Evolutionary conservation across 2,113 vertebrate genomes (phyloP), one percentile per base, ranked within the genome.

Genomic region (Parotia lawesii): DNA sequence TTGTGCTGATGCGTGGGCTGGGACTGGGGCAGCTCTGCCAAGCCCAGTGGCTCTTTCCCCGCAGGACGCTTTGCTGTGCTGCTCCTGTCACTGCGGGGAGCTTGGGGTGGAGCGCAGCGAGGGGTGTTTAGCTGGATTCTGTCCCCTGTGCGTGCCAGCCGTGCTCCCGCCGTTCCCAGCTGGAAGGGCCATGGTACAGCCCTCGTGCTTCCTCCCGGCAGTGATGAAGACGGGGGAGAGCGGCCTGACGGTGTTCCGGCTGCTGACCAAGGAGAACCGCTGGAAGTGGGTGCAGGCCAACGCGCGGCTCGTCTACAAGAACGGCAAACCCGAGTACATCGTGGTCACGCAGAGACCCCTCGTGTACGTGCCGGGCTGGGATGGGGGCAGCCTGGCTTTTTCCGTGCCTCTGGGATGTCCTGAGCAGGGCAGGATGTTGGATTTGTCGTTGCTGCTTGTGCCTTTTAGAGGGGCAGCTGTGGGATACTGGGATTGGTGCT

Each of bases 281-380:
- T 96, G 94, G 96, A 96, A 84, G 65, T 96, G 96, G 94, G 94
- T 96, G 51, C 94, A 96, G 84, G 94, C 93, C 80, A 96, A 96
- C 0, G 93, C 91, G 0, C 77, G 65, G 9, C 96, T 96, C 0
- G 65, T 96, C 73, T 96, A 89, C 93, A 96, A 40, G 91, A 78
- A 56, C 0, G 15, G 94, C 89, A 89, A 91, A 15, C 94, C 93
- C 0, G 91, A 96, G 51, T 89, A 92, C 91, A 95, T 95, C 19
- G 33, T 96, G 7, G 94, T 94, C 87, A 96, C 91, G 0, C 96
- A 96, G 91, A 95, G 94, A 62, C 94, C 96, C 22, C 94, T 96
- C 1, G 29, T 96, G 97, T 98, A 79, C 50, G 97, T 96, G 74
- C 40, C 10, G 9, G 76, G 33, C 71, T 66, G 72, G 18, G 11